A percentile compares a stretch with the other conserved stretches of the same genome.
Evolutionary conservation across 1,140 invertebrate species (phyloP).

Genomic region (Diprion similis): DNA sequence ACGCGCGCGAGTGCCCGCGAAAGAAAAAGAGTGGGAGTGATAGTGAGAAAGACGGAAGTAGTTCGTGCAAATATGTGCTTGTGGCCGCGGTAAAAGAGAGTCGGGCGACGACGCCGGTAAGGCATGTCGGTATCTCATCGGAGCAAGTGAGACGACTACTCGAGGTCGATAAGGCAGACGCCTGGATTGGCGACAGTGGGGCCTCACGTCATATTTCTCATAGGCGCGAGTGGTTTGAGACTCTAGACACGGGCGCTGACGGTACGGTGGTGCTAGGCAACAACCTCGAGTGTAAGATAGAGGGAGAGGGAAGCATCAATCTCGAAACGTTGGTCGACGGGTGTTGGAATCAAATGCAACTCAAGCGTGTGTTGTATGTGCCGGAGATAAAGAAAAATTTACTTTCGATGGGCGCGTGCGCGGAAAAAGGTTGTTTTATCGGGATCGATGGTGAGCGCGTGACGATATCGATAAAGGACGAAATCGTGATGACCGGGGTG

Average conservation of each 20-base stretch:
- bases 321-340: slow-evolving; percentile 11
- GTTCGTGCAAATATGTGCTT: slow-evolving; percentile 16
- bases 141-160: slow-evolving; percentile 1
- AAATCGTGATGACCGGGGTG: slow-evolving; percentile 25
- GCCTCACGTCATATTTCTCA: slow-evolving; percentile 24
- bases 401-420: slow-evolving; percentile 25
- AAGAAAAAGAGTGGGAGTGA: slow-evolving; percentile 8
- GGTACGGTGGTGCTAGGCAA: neutral
- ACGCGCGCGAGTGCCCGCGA: slow-evolving; percentile 17
- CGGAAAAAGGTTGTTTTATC: slow-evolving; percentile 24
- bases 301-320: slow-evolving; percentile 4
- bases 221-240: neutral
- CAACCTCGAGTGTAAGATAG: neutral
- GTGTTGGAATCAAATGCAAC: neutral
- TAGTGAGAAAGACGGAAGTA: neutral
- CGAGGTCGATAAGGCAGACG: slow-evolving; percentile 2
- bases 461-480: slow-evolving; percentile 20
- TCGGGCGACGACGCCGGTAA: neutral
- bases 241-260: neutral
- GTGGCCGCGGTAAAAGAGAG: slow-evolving; percentile 4
- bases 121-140: neutral
- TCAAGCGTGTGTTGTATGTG: slow-evolving; percentile 24
- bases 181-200: slow-evolving; percentile 31
- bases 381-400: slow-evolving; percentile 23
- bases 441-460: slow-evolving; percentile 20